phyloP scores from a whole-genome alignment of 1,140 invertebrate genomes.

The Tenebrio molitor region DNA sequence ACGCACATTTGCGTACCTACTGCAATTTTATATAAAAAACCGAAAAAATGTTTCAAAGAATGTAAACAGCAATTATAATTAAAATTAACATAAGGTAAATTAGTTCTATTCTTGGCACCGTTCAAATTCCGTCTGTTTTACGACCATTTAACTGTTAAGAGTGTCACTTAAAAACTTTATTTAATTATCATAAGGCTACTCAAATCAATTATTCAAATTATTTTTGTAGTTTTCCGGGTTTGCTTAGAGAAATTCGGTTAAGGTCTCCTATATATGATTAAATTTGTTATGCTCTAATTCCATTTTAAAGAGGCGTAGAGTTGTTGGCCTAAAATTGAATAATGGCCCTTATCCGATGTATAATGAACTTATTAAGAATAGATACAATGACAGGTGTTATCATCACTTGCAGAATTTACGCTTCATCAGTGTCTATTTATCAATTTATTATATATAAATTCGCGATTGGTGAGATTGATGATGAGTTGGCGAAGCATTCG shows the following conservation, averaged over 20 bases:
- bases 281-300: constrained; percentile 29
- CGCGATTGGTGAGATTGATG: no score
- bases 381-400: background rate
- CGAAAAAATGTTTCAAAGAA: no score
- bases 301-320: constrained; percentile 1
- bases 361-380: background rate
- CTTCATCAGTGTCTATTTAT: no score
- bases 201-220: no score
- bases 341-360: constrained; percentile 7
- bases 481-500: no score
- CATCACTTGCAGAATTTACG: background rate
- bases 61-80: no score
- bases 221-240: constrained; percentile 14
- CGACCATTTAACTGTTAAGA: background rate
- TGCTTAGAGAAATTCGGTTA: constrained; percentile 29
- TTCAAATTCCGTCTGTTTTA: background rate
- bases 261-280: constrained; percentile 28
- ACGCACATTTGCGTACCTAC: background rate
- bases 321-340: constrained; percentile 19
- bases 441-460: no score
- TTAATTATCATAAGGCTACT: no score
- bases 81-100: no score
- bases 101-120: no score
- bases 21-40: background rate
- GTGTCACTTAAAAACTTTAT: no score